Conservation (phyloP, 2,113 vertebrate species). For the Butorides virescens region DNA sequence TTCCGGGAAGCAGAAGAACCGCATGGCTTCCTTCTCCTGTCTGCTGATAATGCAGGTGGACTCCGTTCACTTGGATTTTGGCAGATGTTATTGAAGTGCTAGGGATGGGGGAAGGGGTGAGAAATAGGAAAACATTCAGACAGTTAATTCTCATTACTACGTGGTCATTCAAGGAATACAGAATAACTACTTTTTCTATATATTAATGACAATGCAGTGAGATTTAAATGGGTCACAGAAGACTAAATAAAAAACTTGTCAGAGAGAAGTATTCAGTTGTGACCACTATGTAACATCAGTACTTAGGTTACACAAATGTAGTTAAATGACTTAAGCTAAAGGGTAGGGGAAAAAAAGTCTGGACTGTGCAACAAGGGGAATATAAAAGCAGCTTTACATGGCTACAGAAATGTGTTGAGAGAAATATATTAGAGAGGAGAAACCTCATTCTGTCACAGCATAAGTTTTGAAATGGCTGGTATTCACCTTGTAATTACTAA, state of each 20-base stretch:
- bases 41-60: conserved; percentile 83
- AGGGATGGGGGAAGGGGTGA: not conserved
- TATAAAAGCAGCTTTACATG: not conserved
- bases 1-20: conserved; percentile 87
- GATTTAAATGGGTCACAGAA: not conserved
- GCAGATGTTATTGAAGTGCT: conserved; percentile 77
- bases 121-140: not conserved
- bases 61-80: conserved; percentile 83
- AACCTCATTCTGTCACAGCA: not conserved
- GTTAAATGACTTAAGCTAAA: not conserved
- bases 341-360: not conserved
- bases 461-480: not conserved
- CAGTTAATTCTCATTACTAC: not conserved
- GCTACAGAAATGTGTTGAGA: not conserved
- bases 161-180: not conserved
- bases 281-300: not conserved
- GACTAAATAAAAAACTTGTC: not conserved
- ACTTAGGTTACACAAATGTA: not conserved
- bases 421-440: not conserved
- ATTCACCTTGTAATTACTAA: not conserved
- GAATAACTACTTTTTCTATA: not conserved
- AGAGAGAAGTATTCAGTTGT: not conserved
- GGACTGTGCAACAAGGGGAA: not conserved
- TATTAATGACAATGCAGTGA: not conserved
- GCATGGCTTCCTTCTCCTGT: conserved; percentile 83